Base-by-base conservation (phyloP, 2,113 vertebrate species). In the Typhlomys cinereus region DNA sequence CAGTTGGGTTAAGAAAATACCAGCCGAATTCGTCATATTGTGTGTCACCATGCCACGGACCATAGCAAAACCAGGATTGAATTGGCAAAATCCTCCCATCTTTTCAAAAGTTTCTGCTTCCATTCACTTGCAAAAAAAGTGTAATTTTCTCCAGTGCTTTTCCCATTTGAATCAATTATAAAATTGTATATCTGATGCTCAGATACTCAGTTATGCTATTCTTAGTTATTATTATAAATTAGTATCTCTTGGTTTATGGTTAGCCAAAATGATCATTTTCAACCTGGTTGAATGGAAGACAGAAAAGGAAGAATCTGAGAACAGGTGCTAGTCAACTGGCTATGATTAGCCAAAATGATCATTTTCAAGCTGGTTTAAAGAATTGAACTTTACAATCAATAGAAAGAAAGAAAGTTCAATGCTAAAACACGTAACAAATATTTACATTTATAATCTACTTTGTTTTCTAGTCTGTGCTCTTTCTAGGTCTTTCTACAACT, bases 191-290 rank as follows among this genome's bases (percentile, higher is more conserved):
- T n/a, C n/a, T n/a, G n/a, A 78, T 54, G 36, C 70, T 90, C 66
- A 85, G 34, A 81, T 34, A 84, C 66, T 95, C 14, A 86, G 8
- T 61, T 31, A 67, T 57, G 7, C 14, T 73, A 75, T 62, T 93
- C 27, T 80, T 91, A 41, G 20, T 80, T 76, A 79, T 66, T 90
- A 93, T 90, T 78, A 62, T 50, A 69, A 90, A 89, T 25, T 88
- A 10, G 69, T 83, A 87, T 31, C 44, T 85, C 41, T 27, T 48
- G 83, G 81, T 62, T 90, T 69, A 39, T 25, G 15, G 15, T 78
- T 95, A 90, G 66, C 91, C 89, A 95, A 94, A 67, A 75, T 75
- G 31, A n/a, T n/a, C n/a, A n/a, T n/a, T n/a, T n/a, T n/a, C n/a
- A n/a, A n/a, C n/a, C n/a, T n/a, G n/a, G n/a, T n/a, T n/a, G n/a